Conservation (phyloP, 2,888 invertebrate species). For the Linnaemya tessellans region DNA sequence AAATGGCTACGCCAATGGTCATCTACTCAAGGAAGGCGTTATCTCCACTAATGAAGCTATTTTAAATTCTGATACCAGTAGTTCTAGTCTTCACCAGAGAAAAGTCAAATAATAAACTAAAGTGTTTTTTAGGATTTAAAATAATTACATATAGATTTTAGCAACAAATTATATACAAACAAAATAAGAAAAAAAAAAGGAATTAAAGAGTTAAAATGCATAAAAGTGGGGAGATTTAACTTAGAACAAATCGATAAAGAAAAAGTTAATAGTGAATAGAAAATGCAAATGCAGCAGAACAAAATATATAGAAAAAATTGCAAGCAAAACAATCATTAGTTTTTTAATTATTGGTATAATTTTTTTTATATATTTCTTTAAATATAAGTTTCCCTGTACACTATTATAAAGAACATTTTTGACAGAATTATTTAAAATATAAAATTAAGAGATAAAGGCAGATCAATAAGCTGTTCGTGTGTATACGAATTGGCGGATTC, state of each 20-base stretch:
- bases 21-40: constrained; percentile 77
- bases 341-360: constrained; percentile 21
- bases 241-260: constrained; percentile 42
- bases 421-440: constrained; percentile 19
- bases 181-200: constrained; percentile 47
- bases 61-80: constrained; percentile 81
- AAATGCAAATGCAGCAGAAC: constrained; percentile 50
- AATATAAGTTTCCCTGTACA: constrained; percentile 48
- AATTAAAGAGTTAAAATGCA: constrained; percentile 35
- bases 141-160: constrained; percentile 76
- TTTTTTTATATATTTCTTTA: constrained; percentile 38
- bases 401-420: constrained; percentile 14
- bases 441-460: neutral
- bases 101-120: constrained; percentile 82
- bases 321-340: constrained; percentile 63
- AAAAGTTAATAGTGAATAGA: constrained; percentile 26
- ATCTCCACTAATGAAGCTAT: constrained; percentile 81
- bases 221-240: constrained; percentile 54
- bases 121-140: constrained; percentile 78
- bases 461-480: neutral
- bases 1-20: constrained; percentile 80
- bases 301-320: constrained; percentile 45
- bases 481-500: neutral
- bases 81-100: constrained; percentile 83
- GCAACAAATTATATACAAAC: constrained; percentile 73